phyloP scores from a whole-genome alignment of 2,797 vertebrate genomes.

The Neostethus bicornis region DNA sequence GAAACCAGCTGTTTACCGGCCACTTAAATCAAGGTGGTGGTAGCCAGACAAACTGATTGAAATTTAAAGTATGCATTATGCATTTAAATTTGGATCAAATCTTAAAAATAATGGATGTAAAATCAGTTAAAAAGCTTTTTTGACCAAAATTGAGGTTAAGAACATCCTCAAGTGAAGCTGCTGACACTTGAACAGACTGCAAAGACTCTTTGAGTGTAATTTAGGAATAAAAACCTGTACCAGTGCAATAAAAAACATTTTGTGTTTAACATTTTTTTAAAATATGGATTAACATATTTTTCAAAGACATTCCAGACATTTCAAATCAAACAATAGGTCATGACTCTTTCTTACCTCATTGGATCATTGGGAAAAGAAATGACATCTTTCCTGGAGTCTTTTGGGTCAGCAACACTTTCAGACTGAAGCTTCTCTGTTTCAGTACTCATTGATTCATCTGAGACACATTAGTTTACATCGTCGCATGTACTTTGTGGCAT shows the following conservation, averaged over 20 bases:
- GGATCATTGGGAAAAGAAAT: neutral
- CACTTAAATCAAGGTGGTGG: neutral
- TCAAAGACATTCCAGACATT: neutral
- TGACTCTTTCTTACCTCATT: neutral
- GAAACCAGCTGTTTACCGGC: neutral
- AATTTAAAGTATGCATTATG: neutral
- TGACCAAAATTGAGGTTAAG: no score
- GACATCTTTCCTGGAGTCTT: constrained; percentile 2
- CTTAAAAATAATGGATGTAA: neutral
- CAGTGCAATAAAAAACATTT: no score
- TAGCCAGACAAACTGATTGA: neutral
- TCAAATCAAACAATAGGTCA: no score
- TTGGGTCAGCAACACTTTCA: constrained; percentile 1
- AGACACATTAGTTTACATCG: constrained; percentile 2
- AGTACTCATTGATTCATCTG: constrained; percentile 3
- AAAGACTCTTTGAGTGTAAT: no score
- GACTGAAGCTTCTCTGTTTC: constrained; percentile 13
- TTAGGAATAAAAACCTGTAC: no score
- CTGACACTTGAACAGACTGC: no score
- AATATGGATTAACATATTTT: neutral
- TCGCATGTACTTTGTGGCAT: constrained; percentile 21
- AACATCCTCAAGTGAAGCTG: no score
- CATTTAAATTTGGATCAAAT: neutral
- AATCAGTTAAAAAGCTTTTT: neutral
- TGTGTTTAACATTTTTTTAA: no score